Evolutionary conservation across 2,888 invertebrate species (phyloP).

Genomic region (Periphyllus acericola): DNA sequence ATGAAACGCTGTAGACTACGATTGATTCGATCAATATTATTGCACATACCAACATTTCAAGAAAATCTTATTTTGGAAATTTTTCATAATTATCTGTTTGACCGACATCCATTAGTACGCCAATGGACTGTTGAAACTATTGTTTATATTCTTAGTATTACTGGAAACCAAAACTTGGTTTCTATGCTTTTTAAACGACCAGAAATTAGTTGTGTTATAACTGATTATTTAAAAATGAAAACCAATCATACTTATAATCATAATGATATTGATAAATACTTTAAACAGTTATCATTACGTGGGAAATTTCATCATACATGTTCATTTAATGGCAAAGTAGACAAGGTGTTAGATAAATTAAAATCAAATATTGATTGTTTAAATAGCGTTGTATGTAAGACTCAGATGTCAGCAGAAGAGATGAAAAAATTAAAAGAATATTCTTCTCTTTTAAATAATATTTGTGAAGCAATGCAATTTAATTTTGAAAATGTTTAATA

Average conservation of each 20-base stretch:
- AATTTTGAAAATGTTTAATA: background rate
- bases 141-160: conserved; percentile 39
- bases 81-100: conserved; percentile 33
- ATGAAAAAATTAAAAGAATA: conserved; percentile 21
- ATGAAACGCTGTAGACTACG: conserved; percentile 60
- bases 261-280: conserved; percentile 9
- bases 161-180: conserved; percentile 31
- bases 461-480: background rate
- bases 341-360: conserved; percentile 28
- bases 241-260: background rate
- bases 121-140: conserved; percentile 54
- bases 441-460: conserved; percentile 34
- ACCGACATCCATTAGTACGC: conserved; percentile 34
- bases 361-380: conserved; percentile 34
- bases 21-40: conserved; percentile 35
- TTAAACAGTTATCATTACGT: background rate
- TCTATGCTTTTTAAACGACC: conserved; percentile 30
- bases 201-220: conserved; percentile 19
- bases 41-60: background rate
- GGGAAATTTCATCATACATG: conserved; percentile 42
- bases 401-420: conserved; percentile 7
- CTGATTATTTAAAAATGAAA: conserved; percentile 55
- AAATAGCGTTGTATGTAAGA: conserved; percentile 2
- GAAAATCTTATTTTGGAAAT: conserved; percentile 4
- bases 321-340: conserved; percentile 1